These are phyloP conservation scores for Bombus difficillimus DNA, from an alignment of 1,140 invertebrate species.

Conservation along the genomic window DNA sequence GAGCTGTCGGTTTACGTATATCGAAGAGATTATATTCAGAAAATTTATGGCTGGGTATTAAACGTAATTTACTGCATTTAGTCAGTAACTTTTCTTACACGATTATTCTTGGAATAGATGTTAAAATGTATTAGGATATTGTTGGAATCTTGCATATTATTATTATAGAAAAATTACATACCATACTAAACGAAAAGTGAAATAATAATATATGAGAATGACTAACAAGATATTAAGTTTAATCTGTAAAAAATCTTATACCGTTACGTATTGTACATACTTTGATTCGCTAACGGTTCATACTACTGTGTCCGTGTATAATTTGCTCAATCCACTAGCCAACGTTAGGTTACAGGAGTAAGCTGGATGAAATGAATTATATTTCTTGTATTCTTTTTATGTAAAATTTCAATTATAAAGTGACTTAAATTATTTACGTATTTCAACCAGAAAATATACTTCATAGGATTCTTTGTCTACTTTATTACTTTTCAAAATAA, in stretches of 20 bases:
- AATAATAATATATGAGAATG: background rate
- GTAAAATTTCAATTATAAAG: background rate
- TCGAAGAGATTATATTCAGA: background rate
- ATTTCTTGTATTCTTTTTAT: background rate
- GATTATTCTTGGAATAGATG: background rate
- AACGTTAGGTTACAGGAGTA: background rate
- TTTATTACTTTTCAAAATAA: no score
- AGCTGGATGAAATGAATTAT: background rate
- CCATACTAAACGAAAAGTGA: no score
- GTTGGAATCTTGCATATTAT: background rate
- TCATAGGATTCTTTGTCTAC: background rate
- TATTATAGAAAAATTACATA: background rate
- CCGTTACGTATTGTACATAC: background rate
- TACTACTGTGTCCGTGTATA: background rate
- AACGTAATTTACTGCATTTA: conserved; percentile 2
- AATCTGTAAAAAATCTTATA: no score
- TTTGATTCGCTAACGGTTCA: background rate
- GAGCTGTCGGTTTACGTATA: background rate
- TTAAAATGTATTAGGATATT: background rate
- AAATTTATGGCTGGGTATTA: conserved; percentile 6
- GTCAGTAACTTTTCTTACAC: background rate
- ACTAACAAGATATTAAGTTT: no score
- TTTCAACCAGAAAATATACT: background rate
- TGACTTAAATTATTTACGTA: background rate
- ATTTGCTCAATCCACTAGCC: background rate